Conservation (phyloP, 2,797 vertebrate species). For the Nannoperca obscura region DNA sequence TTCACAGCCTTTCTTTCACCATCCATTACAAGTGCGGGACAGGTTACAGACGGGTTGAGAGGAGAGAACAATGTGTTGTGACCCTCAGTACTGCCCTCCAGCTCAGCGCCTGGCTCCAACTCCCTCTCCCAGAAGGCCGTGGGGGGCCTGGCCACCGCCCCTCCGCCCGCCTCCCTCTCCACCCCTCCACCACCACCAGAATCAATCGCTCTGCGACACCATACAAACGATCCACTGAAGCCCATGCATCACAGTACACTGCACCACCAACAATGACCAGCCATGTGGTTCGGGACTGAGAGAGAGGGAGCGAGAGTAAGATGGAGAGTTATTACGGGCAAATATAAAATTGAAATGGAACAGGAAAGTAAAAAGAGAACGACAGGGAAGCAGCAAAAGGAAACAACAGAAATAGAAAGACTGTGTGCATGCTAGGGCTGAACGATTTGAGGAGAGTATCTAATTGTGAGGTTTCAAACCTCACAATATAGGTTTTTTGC, state of each 20-base stretch:
- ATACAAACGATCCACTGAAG: slow-evolving; percentile 86
- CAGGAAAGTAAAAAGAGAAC: slow-evolving; percentile 44
- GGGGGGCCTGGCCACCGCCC: slow-evolving; percentile 81
- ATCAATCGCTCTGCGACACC: slow-evolving; percentile 88
- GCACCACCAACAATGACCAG: slow-evolving; percentile 77
- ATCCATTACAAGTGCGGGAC: slow-evolving; percentile 84
- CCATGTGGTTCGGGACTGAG: slow-evolving; percentile 55
- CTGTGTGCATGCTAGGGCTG: neutral
- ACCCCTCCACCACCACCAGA: slow-evolving; percentile 73
- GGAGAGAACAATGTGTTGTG: slow-evolving; percentile 86
- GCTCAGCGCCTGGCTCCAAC: slow-evolving; percentile 81
- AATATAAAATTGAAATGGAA: slow-evolving; percentile 38
- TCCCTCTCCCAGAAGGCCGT: slow-evolving; percentile 82
- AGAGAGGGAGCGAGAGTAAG: slow-evolving; percentile 39
- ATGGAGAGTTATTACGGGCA: slow-evolving; percentile 54
- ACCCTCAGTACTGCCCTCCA: slow-evolving; percentile 86
- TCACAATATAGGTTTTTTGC: too few relatives aligned
- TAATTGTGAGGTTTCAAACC: neutral
- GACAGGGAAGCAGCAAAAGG: neutral
- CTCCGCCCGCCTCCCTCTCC: slow-evolving; percentile 66
- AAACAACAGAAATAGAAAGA: neutral
- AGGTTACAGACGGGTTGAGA: slow-evolving; percentile 79
- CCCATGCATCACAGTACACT: slow-evolving; percentile 80
- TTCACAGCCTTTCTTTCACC: slow-evolving; percentile 72
- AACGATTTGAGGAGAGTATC: neutral